Percentiles rank a stretch among this genome's conserved stretches.
Evolutionary conservation across 2,888 invertebrate species (phyloP).

Genomic region (Eubasilissa splendida): DNA sequence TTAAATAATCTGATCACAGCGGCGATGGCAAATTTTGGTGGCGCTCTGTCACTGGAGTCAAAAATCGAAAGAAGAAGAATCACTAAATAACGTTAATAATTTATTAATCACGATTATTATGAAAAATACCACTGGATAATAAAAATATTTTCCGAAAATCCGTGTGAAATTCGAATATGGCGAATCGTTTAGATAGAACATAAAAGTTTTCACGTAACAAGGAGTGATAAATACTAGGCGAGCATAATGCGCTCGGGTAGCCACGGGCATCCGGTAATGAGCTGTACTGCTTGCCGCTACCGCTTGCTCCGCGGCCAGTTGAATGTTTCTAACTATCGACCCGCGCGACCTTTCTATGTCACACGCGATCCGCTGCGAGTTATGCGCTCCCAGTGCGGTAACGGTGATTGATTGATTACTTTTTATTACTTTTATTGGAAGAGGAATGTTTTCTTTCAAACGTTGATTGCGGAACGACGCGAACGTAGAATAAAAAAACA

Average conservation of each 20-base stretch:
- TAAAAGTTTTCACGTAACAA: too few relatives aligned
- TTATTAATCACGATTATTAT: too few relatives aligned
- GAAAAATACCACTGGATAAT: too few relatives aligned
- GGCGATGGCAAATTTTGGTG: too few relatives aligned
- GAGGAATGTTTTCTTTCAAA: too few relatives aligned
- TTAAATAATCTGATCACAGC: too few relatives aligned
- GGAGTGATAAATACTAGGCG: background rate
- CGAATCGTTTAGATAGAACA: too few relatives aligned
- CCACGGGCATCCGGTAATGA: slow-evolving; percentile 13
- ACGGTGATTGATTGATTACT: slow-evolving; percentile 34
- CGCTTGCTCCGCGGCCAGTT: background rate
- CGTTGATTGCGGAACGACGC: background rate
- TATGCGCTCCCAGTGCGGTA: slow-evolving; percentile 17
- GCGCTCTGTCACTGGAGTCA: too few relatives aligned
- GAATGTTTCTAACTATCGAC: slow-evolving; percentile 13
- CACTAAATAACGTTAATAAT: too few relatives aligned
- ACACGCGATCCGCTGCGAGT: slow-evolving; percentile 35
- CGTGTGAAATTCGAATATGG: too few relatives aligned
- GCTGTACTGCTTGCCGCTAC: background rate
- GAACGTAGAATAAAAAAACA: background rate
- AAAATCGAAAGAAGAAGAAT: too few relatives aligned
- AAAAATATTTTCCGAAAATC: too few relatives aligned
- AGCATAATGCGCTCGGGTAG: slow-evolving; percentile 15
- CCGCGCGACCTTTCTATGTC: slow-evolving; percentile 39
- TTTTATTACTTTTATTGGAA: background rate